Evolutionary conservation across 2,797 vertebrate genomes (phyloP).

Genomic region (Leucoraja ocellata): DNA sequence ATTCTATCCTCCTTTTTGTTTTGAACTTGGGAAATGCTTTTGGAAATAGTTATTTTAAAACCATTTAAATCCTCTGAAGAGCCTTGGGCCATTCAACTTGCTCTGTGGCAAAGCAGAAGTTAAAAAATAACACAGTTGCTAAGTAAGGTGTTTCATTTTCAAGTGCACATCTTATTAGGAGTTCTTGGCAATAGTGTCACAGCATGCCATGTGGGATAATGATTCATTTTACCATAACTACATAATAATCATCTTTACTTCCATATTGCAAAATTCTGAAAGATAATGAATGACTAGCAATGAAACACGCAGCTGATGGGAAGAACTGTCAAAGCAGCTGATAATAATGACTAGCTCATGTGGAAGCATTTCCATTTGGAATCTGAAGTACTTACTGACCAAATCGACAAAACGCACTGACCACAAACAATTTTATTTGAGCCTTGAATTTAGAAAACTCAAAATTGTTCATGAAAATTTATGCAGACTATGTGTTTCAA

Average conservation of each 20-base stretch:
- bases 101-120: not conserved
- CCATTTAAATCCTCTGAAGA: not conserved
- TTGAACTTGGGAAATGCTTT: no score
- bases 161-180: not conserved
- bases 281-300: not conserved
- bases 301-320: not conserved
- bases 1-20: not conserved
- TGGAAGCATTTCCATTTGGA: no score
- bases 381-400: not conserved
- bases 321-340: not conserved
- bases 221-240: slow-evolving; percentile 3
- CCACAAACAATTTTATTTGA: not conserved
- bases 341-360: not conserved
- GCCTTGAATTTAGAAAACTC: not conserved
- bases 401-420: not conserved
- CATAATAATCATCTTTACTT: slow-evolving; percentile 24
- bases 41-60: not conserved
- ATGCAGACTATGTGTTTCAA: slow-evolving; percentile 9
- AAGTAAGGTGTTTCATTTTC: slow-evolving; percentile 34
- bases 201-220: slow-evolving; percentile 20
- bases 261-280: not conserved
- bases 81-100: not conserved
- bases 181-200: slow-evolving; percentile 13
- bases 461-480: slow-evolving; percentile 4
- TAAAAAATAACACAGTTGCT: not conserved